These are phyloP conservation scores for Himantopus leucocephalus DNA, from an alignment of 2,113 vertebrate species.

Conservation along the genomic window DNA sequence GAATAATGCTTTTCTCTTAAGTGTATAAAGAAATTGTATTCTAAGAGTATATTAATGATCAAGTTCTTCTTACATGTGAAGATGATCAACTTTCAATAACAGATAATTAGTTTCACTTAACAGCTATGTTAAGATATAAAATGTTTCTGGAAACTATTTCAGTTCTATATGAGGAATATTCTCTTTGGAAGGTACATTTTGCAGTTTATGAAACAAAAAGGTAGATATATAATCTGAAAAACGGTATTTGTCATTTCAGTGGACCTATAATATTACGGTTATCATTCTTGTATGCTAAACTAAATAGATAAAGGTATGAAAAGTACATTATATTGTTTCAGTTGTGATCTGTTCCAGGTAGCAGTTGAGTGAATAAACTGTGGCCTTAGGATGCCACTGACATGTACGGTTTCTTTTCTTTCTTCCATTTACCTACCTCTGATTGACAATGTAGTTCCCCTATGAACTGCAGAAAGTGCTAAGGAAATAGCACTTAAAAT, in stretches of 20 bases:
- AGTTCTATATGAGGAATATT: background rate
- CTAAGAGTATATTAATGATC: background rate
- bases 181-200: background rate
- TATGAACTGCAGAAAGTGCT: background rate
- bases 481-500: background rate
- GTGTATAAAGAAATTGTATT: background rate
- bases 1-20: background rate
- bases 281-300: background rate
- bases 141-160: background rate
- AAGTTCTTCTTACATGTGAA: background rate
- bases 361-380: background rate
- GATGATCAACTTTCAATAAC: background rate
- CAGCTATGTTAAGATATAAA: background rate
- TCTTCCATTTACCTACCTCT: background rate
- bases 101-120: background rate
- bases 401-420: background rate
- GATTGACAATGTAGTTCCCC: background rate
- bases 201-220: background rate
- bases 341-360: background rate
- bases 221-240: background rate
- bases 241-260: background rate
- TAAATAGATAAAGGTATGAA: background rate
- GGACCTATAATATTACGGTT: background rate
- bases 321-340: background rate
- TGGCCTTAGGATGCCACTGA: background rate